Evolutionary conservation across 2,113 vertebrate genomes (phyloP), one percentile per base, ranked within the genome.

Genomic region (Seriola aureovittata): DNA sequence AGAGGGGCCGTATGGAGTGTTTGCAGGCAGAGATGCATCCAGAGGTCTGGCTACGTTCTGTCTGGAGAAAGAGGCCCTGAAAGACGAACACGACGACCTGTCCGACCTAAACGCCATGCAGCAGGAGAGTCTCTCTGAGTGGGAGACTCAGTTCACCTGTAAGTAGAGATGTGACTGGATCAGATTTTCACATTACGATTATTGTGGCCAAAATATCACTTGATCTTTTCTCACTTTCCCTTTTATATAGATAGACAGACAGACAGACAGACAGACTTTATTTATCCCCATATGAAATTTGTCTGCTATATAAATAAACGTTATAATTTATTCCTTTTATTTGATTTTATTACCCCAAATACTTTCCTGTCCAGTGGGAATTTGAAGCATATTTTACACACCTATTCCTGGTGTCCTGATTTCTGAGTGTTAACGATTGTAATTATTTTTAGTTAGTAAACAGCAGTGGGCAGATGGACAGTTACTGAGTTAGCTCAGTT

Each of bases 71-170:
- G 97, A 99, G 55, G 97, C 97, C 1, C 92, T 99, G 93, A 98
- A 95, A 77, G 97, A 99, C 6, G 94, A 95, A 2, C 96, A 96
- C 1, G 98, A 99, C n/a, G 98, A 99, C 92, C 96, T 99, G 70
- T 98, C 97, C 0, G 98, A 99, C 91, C 97, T 99, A 85, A 96
- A 94, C 25, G 83, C 94, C 78, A 94, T 96, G 63, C 97, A 99
- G 93, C 95, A 95, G 90, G 98, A 99, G 93, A 96, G 97, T 73
- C 94, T 99, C 78, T 93, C 88, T 57, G 98, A 99, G 92, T 99
- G 98, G 98, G 98, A 99, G 82, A 93, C 95, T 59, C 98, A 99
- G 85, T 99, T 99, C 94, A 98, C 96, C 75, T 95, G 98, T 99
- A 93, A 97, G 98, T 94, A 10, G 32, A 65, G 11, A 58, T 8